These are phyloP conservation scores for Percina caprodes DNA, from an alignment of 2,113 vertebrate species.

Conservation along the genomic window DNA sequence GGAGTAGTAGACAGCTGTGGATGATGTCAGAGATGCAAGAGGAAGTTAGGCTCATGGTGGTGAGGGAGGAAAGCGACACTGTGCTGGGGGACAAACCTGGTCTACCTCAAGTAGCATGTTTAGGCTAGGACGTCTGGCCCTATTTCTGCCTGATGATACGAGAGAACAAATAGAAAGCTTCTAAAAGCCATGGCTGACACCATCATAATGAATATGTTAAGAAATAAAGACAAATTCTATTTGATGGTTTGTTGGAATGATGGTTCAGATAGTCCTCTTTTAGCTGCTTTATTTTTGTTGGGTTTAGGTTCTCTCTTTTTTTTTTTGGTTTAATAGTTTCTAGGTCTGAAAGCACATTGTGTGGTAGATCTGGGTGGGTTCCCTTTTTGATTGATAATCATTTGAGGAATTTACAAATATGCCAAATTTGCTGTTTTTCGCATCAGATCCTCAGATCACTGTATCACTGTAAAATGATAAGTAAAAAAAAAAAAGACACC, in stretches of 20 bases:
- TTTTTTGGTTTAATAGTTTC: slow-evolving; percentile 2
- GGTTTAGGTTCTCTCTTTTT: not conserved
- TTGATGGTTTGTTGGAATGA: not conserved
- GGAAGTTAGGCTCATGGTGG: slow-evolving; percentile 27
- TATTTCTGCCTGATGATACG: not conserved
- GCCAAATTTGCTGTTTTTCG: not conserved
- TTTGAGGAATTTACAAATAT: not conserved
- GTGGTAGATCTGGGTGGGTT: not conserved
- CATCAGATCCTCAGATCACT: too few relatives aligned
- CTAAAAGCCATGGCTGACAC: not conserved
- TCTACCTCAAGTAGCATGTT: slow-evolving; percentile 35
- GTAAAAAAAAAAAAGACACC: too few relatives aligned
- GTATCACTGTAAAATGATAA: too few relatives aligned
- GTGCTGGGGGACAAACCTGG: slow-evolving; percentile 21
- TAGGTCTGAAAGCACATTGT: not conserved
- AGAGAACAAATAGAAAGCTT: not conserved
- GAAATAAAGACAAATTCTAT: not conserved
- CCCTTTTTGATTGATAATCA: too few relatives aligned
- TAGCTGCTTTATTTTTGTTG: not conserved
- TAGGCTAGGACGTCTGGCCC: not conserved
- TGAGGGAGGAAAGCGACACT: slow-evolving; percentile 30
- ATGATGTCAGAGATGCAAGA: slow-evolving; percentile 66
- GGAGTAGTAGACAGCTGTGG: slow-evolving; percentile 56
- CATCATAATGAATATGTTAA: not conserved
- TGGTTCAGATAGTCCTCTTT: not conserved